Conservation (phyloP, 2,113 vertebrate genomes). For the Pungitius pungitius region DNA sequence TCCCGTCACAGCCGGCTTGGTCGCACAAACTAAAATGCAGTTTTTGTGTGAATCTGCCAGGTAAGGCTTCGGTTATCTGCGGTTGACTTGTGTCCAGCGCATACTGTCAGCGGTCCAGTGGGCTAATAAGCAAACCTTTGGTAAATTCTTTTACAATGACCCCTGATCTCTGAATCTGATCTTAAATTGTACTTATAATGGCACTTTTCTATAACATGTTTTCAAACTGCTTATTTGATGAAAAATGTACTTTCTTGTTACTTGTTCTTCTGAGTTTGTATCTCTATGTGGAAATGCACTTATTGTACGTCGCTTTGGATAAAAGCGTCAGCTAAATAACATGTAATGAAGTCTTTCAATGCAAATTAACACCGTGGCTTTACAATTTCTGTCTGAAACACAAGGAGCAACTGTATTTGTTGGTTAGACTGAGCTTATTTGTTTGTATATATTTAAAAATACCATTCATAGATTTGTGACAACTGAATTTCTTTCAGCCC, state of each 20-base stretch:
- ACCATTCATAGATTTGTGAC: background rate
- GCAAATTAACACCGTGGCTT: slow-evolving; percentile 74
- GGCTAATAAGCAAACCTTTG: slow-evolving; percentile 50
- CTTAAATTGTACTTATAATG: no score
- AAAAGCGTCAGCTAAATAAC: no score
- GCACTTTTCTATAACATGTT: no score
- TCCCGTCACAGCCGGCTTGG: background rate
- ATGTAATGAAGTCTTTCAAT: no score
- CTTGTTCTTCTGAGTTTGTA: no score
- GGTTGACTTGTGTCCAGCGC: background rate
- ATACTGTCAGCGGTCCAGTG: background rate
- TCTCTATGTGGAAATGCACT: no score
- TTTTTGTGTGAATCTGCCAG: background rate
- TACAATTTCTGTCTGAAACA: slow-evolving; percentile 60
- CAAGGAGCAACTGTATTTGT: background rate
- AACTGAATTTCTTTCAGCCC: background rate
- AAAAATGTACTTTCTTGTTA: no score
- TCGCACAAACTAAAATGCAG: slow-evolving; percentile 1
- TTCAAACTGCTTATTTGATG: no score
- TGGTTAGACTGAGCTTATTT: background rate
- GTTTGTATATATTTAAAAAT: background rate
- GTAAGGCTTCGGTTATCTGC: background rate
- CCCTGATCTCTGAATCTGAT: slow-evolving; percentile 41
- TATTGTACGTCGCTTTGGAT: no score
- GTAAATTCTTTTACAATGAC: slow-evolving; percentile 73